Base-by-base conservation (phyloP, 2,888 invertebrate species). In the Meta bourneti region DNA sequence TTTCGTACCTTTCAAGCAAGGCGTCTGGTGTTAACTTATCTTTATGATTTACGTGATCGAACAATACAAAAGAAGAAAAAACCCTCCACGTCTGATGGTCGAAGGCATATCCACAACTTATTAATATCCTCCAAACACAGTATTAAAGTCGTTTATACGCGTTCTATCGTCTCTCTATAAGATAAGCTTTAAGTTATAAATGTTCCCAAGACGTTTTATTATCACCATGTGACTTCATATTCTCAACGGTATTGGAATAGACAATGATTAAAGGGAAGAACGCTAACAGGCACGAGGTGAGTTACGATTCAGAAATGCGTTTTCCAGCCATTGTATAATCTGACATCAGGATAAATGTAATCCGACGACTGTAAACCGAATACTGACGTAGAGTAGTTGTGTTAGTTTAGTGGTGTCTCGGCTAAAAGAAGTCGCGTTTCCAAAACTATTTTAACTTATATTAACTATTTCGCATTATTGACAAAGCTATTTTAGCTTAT, bases 181-280 rank as follows among this genome's bases (percentile, higher is more conserved):
- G 87, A 87, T 87, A 87, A 87, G 87, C 52, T 34, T 61, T 70
- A 78, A 72, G 79, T 72, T 87, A 87, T 86, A 79, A 72, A 48
- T n/a, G 49, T 72, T 72, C 34, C 70, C 51, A 20, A 77, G 51
- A 78, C 81, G 19, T 51, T 78, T 86, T 86, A 86, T 86, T 78
- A 77, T 77, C 49, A 9, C 16, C 34, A 34, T 16, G 48, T 20
- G 52, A 83, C 61, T 75, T 75, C 86, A 51, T 49, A 70, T 69
- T 78, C 49, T n/a, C 78, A 71, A 78, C 86, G 78, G 69, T 69
- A 69, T 69, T 20, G 19, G 86, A 86, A 86, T 86, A 51, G 69
- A n/a, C 77, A 86, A 86, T 86, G 84, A 84, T 75, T 84, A 19
- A 61, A 48, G 48, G 61, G 61, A 0, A 9, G 61, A 9, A 5